These are phyloP conservation scores for Phasianus colchicus DNA, from an alignment of 2,113 vertebrate genomes.

Conservation along the genomic window DNA sequence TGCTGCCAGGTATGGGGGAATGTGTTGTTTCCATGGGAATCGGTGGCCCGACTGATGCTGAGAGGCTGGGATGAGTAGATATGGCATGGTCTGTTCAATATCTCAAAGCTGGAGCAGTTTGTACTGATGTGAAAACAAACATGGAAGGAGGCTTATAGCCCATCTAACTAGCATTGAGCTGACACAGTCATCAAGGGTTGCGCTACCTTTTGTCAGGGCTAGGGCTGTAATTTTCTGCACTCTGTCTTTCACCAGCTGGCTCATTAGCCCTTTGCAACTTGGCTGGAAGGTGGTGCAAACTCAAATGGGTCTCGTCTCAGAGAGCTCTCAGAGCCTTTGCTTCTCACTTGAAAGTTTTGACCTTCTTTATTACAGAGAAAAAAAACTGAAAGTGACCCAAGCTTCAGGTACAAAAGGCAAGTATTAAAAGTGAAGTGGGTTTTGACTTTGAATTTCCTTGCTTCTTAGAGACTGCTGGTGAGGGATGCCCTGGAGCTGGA, in stretches of 20 bases:
- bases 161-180: accelerated
- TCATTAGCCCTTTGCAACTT: neutral
- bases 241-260: neutral
- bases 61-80: neutral
- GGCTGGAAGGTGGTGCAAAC: neutral
- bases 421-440: slow-evolving; percentile 47
- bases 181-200: neutral
- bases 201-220: neutral
- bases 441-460: slow-evolving; percentile 54
- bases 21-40: neutral
- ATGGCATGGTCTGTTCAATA: neutral
- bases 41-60: accelerated
- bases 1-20: accelerated
- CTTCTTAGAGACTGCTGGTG: slow-evolving; percentile 28
- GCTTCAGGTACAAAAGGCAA: slow-evolving; percentile 51
- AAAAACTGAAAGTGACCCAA: slow-evolving; percentile 56
- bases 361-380: slow-evolving; percentile 35
- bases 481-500: slow-evolving; percentile 52
- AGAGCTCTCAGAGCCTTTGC: neutral
- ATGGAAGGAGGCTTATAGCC: accelerated
- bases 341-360: slow-evolving; percentile 48
- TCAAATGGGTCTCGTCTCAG: neutral
- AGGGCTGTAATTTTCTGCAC: slow-evolving; percentile 25
- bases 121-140: neutral
- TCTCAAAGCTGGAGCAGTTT: neutral